Conservation (phyloP, 2,888 invertebrate genomes). For the Hirtodrosophila duncani region DNA sequence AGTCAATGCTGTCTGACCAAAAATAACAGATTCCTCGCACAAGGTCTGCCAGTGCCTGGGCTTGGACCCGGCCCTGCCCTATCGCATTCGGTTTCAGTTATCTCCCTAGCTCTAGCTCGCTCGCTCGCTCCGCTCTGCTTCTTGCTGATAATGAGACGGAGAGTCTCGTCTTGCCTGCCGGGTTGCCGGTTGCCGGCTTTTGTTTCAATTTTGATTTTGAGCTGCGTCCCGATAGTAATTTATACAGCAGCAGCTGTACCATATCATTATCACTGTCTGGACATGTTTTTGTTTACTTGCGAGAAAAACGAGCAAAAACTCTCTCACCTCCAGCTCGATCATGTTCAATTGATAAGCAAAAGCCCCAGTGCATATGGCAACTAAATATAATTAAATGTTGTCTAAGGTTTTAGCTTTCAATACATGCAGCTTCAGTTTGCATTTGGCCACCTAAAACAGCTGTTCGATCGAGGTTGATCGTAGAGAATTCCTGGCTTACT, state of each 20-base stretch:
- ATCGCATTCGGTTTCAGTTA: constrained; percentile 43
- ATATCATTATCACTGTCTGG: constrained; percentile 38
- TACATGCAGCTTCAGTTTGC: no score
- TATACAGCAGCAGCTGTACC: constrained; percentile 67
- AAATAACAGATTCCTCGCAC: constrained; percentile 9
- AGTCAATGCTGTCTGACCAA: constrained; percentile 51
- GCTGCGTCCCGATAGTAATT: constrained; percentile 59
- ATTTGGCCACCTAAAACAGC: no score
- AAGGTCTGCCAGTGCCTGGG: constrained; percentile 30
- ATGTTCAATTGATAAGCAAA: background rate
- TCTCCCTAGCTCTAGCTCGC: constrained; percentile 25
- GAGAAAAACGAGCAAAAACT: no score
- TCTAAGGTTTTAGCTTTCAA: no score
- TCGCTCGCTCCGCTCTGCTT: constrained; percentile 5
- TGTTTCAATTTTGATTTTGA: constrained; percentile 7
- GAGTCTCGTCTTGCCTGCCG: background rate
- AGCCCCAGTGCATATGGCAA: no score
- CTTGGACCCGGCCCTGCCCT: no score
- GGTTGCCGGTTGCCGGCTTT: constrained; percentile 7
- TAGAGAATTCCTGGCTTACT: no score
- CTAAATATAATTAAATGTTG: no score
- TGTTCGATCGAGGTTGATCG: no score
- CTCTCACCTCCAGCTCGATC: background rate
- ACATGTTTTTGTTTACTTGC: constrained; percentile 31
- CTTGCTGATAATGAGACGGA: constrained; percentile 38